Evolutionary conservation across 2,797 vertebrate species (phyloP).

Genomic region (Decapterus maruadsi): DNA sequence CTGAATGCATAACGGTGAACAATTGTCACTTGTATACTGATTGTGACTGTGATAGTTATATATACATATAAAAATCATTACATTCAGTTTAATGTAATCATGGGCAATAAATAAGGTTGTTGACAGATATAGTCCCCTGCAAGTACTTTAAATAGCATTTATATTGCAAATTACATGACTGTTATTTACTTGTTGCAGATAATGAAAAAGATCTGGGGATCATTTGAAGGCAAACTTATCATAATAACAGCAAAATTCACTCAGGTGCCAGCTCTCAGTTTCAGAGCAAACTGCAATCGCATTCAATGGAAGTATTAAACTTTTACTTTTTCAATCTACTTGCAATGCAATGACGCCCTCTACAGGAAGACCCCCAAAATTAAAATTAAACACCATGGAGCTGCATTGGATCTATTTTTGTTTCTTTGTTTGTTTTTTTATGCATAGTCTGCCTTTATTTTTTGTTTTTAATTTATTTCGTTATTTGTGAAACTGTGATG

Average conservation of each 20-base stretch:
- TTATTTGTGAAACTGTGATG: neutral
- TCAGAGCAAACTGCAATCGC: neutral
- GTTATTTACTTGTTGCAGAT: neutral
- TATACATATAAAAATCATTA: no score
- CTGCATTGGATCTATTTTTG: neutral
- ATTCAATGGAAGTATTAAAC: neutral
- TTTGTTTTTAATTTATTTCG: neutral
- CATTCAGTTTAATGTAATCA: no score
- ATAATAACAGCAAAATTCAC: neutral
- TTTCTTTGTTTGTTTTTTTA: neutral
- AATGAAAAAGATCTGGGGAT: neutral
- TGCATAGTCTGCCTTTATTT: neutral
- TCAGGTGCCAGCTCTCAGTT: neutral
- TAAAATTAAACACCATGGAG: neutral
- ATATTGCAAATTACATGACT: neutral
- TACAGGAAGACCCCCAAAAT: slow-evolving; percentile 40
- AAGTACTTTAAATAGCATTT: neutral
- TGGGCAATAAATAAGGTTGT: no score
- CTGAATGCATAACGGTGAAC: neutral
- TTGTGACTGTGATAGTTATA: no score
- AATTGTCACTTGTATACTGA: neutral
- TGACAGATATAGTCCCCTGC: no score
- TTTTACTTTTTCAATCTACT: slow-evolving; percentile 1
- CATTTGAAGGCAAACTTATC: neutral
- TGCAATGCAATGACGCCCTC: slow-evolving; percentile 66